Base-by-base conservation (phyloP, 2,113 vertebrate genomes). In the Nothocercus nigrocapillus region DNA sequence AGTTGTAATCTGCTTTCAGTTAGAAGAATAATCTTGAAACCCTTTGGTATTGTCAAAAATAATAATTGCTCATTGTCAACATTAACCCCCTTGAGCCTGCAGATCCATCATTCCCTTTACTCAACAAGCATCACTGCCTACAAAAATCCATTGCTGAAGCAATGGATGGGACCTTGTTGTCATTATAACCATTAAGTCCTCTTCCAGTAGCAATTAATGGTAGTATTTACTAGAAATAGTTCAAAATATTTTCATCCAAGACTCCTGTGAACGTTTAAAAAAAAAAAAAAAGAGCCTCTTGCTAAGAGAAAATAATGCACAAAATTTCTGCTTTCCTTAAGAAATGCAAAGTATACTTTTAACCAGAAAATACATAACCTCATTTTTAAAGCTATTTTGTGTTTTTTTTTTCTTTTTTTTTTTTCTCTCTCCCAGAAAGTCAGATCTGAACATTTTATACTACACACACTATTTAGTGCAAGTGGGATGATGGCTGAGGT, bases 1-100 rank as follows among this genome's bases (percentile, higher is more conserved):
- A 95, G 93, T 91, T 85, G 86, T 95, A 94, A 96, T 95, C 96
- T 97, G 96, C 90, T 97, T 97, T 95, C 94, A 95, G 79, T 97
- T 96, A 97, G 78, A 95, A 87, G 63, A 94, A 74, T 92, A 90
- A 94, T 97, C 96, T 95, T 96, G 94, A 96, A 97, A 93, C 66
- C 82, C 89, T 97, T 96, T 90, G 85, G 87, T 90, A 89, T 85
- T 96, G 94, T 97, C 82, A 96, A 94, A 97, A 97, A 95, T 40
- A 96, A 86, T 76, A 90, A 91, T 89, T 93, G 84, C 89, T 96
- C 74, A 88, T 97, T 95, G 94, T 92, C 91, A 94, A 59, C 79
- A 86, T 88, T 95, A 97, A 96, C 95, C 87, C 93, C 21, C 75
- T 92, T 92, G 76, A 93, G 88, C 76, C 93, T 85, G 47, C 36